Conservation (phyloP, 1,140 invertebrate genomes). For the Microplitis demolitor region DNA sequence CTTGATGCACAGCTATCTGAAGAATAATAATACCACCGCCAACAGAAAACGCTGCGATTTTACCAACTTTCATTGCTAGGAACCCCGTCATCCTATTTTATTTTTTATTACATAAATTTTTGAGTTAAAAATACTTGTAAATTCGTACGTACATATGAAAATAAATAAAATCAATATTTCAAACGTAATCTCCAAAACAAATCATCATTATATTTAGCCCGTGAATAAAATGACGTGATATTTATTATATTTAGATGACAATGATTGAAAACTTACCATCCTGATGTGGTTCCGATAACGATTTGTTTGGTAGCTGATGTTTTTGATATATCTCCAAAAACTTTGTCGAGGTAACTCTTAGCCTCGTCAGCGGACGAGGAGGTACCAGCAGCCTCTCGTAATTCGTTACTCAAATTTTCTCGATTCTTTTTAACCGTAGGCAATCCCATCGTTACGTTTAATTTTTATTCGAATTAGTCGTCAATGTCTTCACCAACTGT, state of each 20-base stretch:
- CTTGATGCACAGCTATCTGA: slow-evolving; percentile 88
- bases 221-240: not conserved
- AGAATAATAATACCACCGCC: slow-evolving; percentile 88
- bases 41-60: slow-evolving; percentile 84
- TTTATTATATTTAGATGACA: not conserved
- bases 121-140: not conserved
- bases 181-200: not conserved
- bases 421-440: no score
- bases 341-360: slow-evolving; percentile 72
- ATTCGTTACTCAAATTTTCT: not conserved
- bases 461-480: no score
- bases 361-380: slow-evolving; percentile 62
- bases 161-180: not conserved
- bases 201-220: not conserved
- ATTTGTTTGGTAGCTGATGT: slow-evolving; percentile 86
- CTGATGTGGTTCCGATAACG: slow-evolving; percentile 81
- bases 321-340: slow-evolving; percentile 79
- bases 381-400: not conserved
- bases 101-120: slow-evolving; percentile 22
- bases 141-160: not conserved
- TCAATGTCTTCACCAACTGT: no score
- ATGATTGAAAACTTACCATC: slow-evolving; percentile 72
- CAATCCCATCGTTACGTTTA: no score
- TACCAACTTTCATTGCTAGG: slow-evolving; percentile 89
- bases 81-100: slow-evolving; percentile 83